phyloP scores from a whole-genome alignment of 2,113 vertebrate genomes.

The Astur gentilis region DNA sequence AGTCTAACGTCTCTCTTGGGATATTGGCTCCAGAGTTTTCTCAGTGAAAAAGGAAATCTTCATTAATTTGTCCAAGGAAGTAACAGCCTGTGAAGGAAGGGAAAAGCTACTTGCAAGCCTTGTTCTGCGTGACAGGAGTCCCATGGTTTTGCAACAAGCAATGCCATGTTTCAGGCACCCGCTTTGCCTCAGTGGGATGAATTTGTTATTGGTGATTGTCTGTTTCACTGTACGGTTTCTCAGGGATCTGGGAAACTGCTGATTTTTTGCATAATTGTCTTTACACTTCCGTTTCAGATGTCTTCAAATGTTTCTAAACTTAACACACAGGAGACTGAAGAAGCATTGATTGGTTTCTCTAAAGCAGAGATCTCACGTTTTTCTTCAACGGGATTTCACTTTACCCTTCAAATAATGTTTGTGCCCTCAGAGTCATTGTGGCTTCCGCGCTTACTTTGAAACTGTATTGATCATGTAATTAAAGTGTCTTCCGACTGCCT shows the following conservation, averaged over 20 bases:
- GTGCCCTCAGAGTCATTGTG: constrained; percentile 49
- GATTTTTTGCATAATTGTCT: constrained; percentile 27
- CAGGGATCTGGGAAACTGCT: constrained; percentile 51
- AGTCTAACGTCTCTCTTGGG: neutral
- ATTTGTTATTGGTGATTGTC: neutral
- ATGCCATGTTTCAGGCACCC: neutral
- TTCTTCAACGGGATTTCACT: neutral
- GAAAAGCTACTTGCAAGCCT: neutral
- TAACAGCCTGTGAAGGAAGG: neutral
- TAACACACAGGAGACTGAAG: constrained; percentile 27
- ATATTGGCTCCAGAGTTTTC: neutral
- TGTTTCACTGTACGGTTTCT: neutral
- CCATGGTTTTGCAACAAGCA: neutral
- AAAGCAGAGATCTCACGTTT: neutral
- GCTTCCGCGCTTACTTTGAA: constrained; percentile 38
- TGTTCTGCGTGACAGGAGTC: neutral
- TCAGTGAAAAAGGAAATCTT: neutral
- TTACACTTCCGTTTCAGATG: constrained; percentile 24
- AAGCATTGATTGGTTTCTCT: constrained; percentile 33
- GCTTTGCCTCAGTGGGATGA: neutral
- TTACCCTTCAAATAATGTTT: constrained; percentile 17
- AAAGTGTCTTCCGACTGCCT: constrained; percentile 6
- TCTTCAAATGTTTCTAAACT: constrained; percentile 48
- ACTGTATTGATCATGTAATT: constrained; percentile 57
- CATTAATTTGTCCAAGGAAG: neutral